A percentile compares a stretch with the other conserved stretches of the same genome.
These are phyloP conservation scores for Xerus rutilus DNA, from an alignment of 2,797 vertebrate species.

Conservation along the genomic window DNA sequence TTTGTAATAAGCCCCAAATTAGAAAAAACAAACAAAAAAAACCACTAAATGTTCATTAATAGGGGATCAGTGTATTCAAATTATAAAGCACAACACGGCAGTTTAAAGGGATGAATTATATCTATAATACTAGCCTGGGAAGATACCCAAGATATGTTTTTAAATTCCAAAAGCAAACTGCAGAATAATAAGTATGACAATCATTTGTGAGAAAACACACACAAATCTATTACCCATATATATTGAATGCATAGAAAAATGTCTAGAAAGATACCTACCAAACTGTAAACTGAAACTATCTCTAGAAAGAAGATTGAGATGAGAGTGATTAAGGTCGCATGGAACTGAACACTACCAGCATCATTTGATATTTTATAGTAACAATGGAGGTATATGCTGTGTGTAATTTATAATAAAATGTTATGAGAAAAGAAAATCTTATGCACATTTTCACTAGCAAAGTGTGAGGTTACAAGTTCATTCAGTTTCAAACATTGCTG, in stretches of 20 bases:
- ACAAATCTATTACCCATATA: neutral
- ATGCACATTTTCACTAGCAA: neutral
- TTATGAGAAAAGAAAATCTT: conserved; percentile 37
- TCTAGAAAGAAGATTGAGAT: conserved; percentile 15
- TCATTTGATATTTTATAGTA: conserved; percentile 38
- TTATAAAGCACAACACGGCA: neutral
- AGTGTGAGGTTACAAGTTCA: conserved; percentile 25
- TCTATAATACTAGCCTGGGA: neutral
- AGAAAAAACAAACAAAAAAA: conserved; percentile 26
- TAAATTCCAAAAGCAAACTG: conserved; percentile 37
- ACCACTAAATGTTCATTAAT: neutral
- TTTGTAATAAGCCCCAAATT: conserved; percentile 31
- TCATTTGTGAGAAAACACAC: conserved; percentile 5
- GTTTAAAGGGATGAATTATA: conserved; percentile 55
- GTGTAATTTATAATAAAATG: conserved; percentile 18
- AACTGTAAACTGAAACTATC: neutral
- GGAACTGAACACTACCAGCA: neutral
- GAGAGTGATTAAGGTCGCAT: neutral
- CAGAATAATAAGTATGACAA: neutral
- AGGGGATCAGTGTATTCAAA: neutral
- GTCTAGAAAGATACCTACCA: neutral
- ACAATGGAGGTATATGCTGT: neutral
- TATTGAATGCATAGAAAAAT: conserved; percentile 39
- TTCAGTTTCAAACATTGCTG: conserved; percentile 29
- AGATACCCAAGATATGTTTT: neutral